Evolutionary conservation across 2,797 vertebrate species (phyloP).

Genomic region (Pipistrellus nathusii): DNA sequence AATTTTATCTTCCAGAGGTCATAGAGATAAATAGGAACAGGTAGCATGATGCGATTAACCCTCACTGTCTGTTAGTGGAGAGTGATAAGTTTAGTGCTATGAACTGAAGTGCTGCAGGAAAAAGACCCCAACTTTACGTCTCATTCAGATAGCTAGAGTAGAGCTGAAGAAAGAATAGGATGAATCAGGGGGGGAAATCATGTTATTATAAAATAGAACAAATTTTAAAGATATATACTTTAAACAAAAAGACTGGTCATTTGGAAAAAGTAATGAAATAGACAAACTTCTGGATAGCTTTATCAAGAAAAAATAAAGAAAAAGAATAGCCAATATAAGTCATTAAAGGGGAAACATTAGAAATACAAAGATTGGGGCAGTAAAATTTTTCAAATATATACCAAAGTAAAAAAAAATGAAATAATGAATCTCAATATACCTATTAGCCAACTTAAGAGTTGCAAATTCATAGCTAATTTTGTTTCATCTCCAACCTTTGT

Average conservation of each 20-base stretch:
- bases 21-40: neutral
- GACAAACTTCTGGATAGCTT: neutral
- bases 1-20: neutral
- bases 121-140: neutral
- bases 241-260: neutral
- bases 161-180: neutral
- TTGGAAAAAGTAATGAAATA: neutral
- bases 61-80: neutral
- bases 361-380: neutral
- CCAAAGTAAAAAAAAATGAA: conserved; percentile 7
- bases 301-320: neutral
- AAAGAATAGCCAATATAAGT: neutral
- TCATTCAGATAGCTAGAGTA: neutral
- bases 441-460: conserved; percentile 15
- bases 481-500: neutral
- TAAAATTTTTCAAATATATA: neutral
- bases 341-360: neutral
- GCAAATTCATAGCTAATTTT: conserved; percentile 34
- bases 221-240: neutral
- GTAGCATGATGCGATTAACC: neutral
- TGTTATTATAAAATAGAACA: neutral
- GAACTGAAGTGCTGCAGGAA: neutral
- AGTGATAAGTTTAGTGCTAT: neutral
- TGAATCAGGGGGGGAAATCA: neutral
- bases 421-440: neutral